These are phyloP conservation scores for Prorops nasuta DNA, from an alignment of 1,140 invertebrate genomes.

Conservation along the genomic window DNA sequence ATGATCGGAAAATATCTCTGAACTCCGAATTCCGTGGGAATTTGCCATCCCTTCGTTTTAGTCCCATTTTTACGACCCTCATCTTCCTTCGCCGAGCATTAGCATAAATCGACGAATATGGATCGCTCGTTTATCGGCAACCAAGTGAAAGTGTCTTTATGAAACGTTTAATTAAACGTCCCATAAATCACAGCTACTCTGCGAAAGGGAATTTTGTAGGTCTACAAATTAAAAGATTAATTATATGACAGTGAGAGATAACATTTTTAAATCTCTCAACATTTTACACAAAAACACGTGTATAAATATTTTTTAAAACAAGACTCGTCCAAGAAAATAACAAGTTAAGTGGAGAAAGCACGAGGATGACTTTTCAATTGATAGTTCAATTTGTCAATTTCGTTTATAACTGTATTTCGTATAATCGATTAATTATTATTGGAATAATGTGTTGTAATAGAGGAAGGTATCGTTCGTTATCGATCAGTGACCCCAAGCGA, in stretches of 20 bases:
- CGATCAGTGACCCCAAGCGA: conserved; percentile 19
- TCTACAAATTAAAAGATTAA: conserved; percentile 54
- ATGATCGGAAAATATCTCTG: conserved; percentile 5
- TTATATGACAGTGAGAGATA: conserved; percentile 47
- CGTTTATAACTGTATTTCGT: too few species aligned
- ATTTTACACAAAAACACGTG: too few species aligned
- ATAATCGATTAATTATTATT: too few species aligned
- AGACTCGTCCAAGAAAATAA: too few species aligned
- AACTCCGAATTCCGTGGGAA: conserved; percentile 13
- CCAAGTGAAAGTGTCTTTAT: conserved; percentile 36
- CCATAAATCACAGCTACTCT: conserved; percentile 42
- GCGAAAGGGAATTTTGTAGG: conserved; percentile 9
- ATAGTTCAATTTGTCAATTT: too few species aligned
- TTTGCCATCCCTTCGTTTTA: too few species aligned
- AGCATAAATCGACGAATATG: conserved; percentile 31
- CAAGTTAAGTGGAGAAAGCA: too few species aligned
- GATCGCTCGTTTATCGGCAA: conserved; percentile 14
- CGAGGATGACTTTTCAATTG: too few species aligned
- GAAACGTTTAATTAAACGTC: conserved; percentile 53
- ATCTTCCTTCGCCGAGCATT: conserved; percentile 15
- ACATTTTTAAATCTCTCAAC: conserved; percentile 45
- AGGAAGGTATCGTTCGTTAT: too few species aligned
- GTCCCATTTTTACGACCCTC: too few species aligned
- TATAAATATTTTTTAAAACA: too few species aligned
- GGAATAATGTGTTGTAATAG: too few species aligned